Base-by-base conservation (phyloP, 2,888 invertebrate genomes). In the Chrysina gloriosa region DNA sequence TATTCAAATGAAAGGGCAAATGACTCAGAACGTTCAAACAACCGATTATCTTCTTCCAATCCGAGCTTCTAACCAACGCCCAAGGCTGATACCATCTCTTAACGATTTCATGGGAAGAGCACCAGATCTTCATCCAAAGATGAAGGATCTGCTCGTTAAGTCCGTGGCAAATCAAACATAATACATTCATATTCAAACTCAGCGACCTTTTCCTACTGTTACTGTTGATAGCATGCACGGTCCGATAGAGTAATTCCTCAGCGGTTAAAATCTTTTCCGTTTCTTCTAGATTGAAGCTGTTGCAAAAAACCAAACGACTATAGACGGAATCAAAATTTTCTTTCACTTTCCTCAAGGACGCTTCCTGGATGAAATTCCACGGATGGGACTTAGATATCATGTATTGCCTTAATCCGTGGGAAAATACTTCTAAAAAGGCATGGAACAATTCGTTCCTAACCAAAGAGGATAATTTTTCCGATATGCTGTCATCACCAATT, bases 61-160 rank as follows among this genome's bases (percentile, higher is more conserved):
- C 48, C 0, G 6, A 6, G 14, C 25, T 66, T 7, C 58, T 45
- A 4, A 66, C 25, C 1, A 66, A 47, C 16, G 66, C 56, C 66
- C 66, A 66, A 0, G 45, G 45, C 23, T 66, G 47, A 31, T 66
- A 66, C 66, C 66, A 66, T 14, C 48, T 66, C 9, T 25, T 19
- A 3, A 58, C 6, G 2, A 66, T 48, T 23, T 58, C 48, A 3
- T 58, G 31, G 6, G 58, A 66, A 2, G 56, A 66, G 21, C 47
- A 66, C 36, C 29, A 58, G 7, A 66, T 58, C 23, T 58, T 56
- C 3, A 66, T n/a, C 66, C 66, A 66, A 7, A 66, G 5, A 25
- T 66, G 58, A 9, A 66, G 23, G 5, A 65, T 23, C 16, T 66
- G 66, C 34, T 66, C 66, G 25, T 66, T 66, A 7, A 66, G 58